phyloP scores from a whole-genome alignment of 2,113 vertebrate species.

The Corydoras sp. region DNA sequence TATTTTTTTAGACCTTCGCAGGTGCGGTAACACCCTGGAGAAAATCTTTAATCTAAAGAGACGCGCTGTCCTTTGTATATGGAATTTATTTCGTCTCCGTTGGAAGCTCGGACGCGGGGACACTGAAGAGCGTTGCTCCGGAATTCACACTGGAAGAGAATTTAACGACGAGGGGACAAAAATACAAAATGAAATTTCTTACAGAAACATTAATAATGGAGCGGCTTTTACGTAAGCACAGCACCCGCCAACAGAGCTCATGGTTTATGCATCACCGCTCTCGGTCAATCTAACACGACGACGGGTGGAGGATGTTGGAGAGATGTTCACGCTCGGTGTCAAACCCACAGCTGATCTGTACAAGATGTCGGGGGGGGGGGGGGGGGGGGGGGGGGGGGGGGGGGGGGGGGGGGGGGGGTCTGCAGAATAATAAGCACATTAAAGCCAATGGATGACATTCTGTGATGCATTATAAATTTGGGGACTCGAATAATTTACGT shows the following conservation, averaged over 20 bases:
- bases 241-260: background rate
- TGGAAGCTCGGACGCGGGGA: background rate
- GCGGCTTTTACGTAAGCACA: background rate
- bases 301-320: background rate
- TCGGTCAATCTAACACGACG: background rate
- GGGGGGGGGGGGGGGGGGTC: too few species aligned
- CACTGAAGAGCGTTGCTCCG: background rate
- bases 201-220: conserved; percentile 3
- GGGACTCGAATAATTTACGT: too few species aligned
- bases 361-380: background rate
- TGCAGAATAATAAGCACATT: background rate
- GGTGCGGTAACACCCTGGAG: too few species aligned
- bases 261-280: background rate
- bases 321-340: conserved; percentile 1
- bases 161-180: background rate
- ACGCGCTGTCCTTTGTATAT: too few species aligned
- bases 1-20: too few species aligned
- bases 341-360: background rate
- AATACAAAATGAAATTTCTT: too few species aligned
- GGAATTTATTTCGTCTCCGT: too few species aligned
- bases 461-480: too few species aligned
- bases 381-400: too few species aligned
- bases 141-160: too few species aligned
- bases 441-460: too few species aligned
- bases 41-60: too few species aligned